Base-by-base conservation (phyloP, 1,140 invertebrate species). In the Chelonus insularis region DNA sequence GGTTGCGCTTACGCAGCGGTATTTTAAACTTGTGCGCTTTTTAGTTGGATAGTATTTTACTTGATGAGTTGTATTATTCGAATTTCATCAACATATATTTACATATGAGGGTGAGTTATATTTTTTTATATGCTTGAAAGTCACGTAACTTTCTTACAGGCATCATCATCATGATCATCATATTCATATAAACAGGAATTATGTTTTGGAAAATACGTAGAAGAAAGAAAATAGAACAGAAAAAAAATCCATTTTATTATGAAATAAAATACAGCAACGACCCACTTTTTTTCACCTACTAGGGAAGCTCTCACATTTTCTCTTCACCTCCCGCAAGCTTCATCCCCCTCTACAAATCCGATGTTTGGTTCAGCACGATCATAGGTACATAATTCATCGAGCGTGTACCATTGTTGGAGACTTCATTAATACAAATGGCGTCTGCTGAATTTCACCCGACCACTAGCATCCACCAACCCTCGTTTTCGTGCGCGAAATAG, bases 391-490 rank as follows among this genome's bases (percentile, higher is more conserved):
- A 81, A 81, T 81, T 81, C 79, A 81, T 80, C 76, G 73, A 68
- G 76, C 74, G 76, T 73, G 76, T 75, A 78, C 71, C 77, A 80
- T 80, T 80, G 78, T 80, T 70, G 77, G 72, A 60, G 62, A 76
- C 77, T 80, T 81, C 78, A 81, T 81, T 81, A 80, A 81, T 81
- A 80, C 78, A 81, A 81, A 81, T 80, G 78, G 79, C 78, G 78
- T 81, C 79, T 81, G 78, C 70, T 80, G 78, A 78, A 80, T 79
- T 80, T 76, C 69, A 66, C 25, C 59, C 64, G 43, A 55, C 29
- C 61, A 60, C 66, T 55, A 39, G 29, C 11, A 14, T 52, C 60
- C 25, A 62, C 62, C 60, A 25, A 63, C 60, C 62, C 67, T 45
- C 58, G 50, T 45, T 48, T 57, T 50, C 63, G 54, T 58, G 60